Base-by-base conservation (phyloP, 2,888 invertebrate species). In the Blastobasis adustella region DNA sequence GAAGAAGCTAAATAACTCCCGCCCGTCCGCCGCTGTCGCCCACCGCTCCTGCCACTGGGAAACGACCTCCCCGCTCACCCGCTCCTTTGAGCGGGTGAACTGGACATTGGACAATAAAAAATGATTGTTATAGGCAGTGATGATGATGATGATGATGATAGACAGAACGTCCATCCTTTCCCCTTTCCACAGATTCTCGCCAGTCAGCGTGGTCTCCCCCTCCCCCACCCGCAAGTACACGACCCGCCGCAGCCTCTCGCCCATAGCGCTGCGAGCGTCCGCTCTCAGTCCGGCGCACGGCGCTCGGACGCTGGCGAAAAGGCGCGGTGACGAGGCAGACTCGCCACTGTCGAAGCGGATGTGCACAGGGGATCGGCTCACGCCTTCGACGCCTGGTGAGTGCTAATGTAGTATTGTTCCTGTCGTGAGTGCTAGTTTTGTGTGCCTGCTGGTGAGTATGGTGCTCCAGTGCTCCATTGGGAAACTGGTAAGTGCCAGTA, bases 151-250 rank as follows among this genome's bases (percentile, higher is more conserved):
- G 23, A 1, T 23, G n/a, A n/a, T 3, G 23, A 23, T 23, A 23
- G 3, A 2, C 23, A 2, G 1, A 23, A 23, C 23, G 23, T 23
- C 23, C 23, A 23, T 23, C 23, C 23, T 23, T 56, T 71, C 10
- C 5, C 5, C 4, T 9, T 62, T 63, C 3, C 79, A 23, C 23
- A 78, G 90, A 81, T 90, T 74, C 77, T 90, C 91, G 5, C 75
- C 91, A 41, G 90, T 81, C 58, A 74, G 90, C 39, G 90, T 81
- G 58, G 90, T 94, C 43, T 95, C 95, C 6, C 96, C 96, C 36
- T 96, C 96, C 58, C 97, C 97, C 4, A 96, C 96, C 38, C 90
- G 97, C 57, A 95, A 94, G 49, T 95, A 94, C 79, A 92, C 94
- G 56, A 94, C 94, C 48, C 90, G 95, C 65, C 92, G 96, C 53